phyloP scores from a whole-genome alignment of 2,797 vertebrate species.

The Pampus argenteus region DNA sequence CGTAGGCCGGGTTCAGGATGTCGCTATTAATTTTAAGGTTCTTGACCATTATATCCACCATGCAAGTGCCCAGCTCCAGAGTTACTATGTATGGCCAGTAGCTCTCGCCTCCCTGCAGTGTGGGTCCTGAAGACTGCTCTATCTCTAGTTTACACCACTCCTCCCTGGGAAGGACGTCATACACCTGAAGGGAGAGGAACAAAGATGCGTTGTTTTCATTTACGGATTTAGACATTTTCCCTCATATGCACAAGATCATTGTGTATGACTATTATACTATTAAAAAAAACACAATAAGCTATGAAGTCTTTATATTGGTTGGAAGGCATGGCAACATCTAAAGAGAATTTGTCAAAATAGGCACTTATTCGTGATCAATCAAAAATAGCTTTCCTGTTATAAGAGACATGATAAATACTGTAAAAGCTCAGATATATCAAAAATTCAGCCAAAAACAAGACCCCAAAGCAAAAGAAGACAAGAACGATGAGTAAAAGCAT shows the following conservation, averaged over 20 bases:
- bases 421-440: background rate
- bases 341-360: background rate
- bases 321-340: background rate
- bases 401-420: background rate
- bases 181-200: constrained; percentile 70
- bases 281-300: background rate
- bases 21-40: constrained; percentile 86
- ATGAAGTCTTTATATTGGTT: background rate
- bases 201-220: background rate
- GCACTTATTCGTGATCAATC: background rate
- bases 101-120: constrained; percentile 71
- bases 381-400: background rate
- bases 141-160: constrained; percentile 87
- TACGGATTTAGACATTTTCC: background rate
- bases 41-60: constrained; percentile 92
- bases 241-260: background rate
- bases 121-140: constrained; percentile 78
- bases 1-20: constrained; percentile 69
- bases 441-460: constrained; percentile 7
- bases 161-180: constrained; percentile 86
- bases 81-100: constrained; percentile 85
- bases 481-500: background rate
- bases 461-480: background rate
- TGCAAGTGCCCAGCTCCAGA: constrained; percentile 89
- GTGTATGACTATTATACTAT: background rate